Conservation (phyloP, 1,140 invertebrate species). For the Procambarus virginalis region DNA sequence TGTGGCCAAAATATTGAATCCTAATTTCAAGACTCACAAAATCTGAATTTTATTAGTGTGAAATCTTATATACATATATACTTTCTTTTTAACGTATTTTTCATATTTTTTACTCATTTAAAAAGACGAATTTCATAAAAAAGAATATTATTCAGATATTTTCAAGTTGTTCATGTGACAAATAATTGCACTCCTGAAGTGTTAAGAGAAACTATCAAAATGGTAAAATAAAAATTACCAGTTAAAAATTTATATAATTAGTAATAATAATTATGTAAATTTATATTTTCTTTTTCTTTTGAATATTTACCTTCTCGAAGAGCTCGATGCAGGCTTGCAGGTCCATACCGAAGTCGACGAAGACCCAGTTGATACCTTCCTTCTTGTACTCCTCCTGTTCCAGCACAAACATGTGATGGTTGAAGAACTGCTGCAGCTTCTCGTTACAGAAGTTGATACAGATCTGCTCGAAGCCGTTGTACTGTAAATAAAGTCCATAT, state of each 20-base stretch:
- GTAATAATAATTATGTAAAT: background rate
- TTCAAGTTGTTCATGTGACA: too few relatives aligned
- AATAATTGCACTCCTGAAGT: background rate
- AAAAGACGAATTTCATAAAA: too few relatives aligned
- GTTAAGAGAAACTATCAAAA: background rate
- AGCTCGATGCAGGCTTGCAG: constrained; percentile 53
- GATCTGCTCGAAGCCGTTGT: constrained; percentile 61
- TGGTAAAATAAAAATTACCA: too few relatives aligned
- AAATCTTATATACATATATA: too few relatives aligned
- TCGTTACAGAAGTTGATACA: constrained; percentile 63
- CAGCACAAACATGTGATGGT: constrained; percentile 51
- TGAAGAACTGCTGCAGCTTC: constrained; percentile 62
- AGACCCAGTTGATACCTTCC: constrained; percentile 55
- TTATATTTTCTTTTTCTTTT: background rate
- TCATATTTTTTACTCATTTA: too few relatives aligned
- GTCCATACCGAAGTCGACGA: constrained; percentile 46
- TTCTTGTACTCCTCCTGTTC: constrained; percentile 60
- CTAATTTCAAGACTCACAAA: too few relatives aligned
- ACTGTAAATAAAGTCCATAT: background rate
- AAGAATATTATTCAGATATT: too few relatives aligned
- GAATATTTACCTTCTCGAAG: constrained; percentile 48
- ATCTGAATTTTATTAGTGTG: too few relatives aligned
- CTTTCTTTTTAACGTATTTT: too few relatives aligned
- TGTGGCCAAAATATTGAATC: too few relatives aligned
- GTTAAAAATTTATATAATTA: too few relatives aligned